Evolutionary conservation across 1,140 invertebrate species (phyloP).

Genomic region (Mesaphorura yosii): DNA sequence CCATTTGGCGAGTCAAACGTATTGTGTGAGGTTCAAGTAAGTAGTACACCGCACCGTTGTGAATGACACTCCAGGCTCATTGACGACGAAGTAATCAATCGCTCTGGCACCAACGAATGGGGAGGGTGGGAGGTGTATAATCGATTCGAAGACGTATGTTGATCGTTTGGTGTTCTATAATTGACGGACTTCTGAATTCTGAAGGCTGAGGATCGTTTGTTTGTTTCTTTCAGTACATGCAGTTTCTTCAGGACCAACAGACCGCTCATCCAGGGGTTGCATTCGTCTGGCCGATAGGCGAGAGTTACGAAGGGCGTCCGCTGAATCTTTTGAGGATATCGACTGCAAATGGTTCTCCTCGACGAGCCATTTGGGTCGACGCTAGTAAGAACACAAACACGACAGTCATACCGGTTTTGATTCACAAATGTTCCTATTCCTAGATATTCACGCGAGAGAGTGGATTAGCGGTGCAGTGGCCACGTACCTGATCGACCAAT

Average conservation of each 20-base stretch:
- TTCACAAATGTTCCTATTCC: slow-evolving; percentile 34
- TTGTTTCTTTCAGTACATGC: no score
- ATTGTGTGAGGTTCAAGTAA: no score
- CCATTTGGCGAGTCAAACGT: no score
- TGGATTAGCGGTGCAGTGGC: slow-evolving; percentile 50
- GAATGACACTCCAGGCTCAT: slow-evolving; percentile 13
- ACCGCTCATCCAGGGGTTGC: slow-evolving; percentile 1
- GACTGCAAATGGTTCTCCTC: slow-evolving; percentile 34
- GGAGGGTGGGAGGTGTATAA: no score
- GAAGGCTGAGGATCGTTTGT: no score
- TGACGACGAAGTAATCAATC: slow-evolving; percentile 15
- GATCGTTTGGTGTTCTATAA: no score
- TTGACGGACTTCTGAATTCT: no score
- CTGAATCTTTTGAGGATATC: slow-evolving; percentile 54
- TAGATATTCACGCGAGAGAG: slow-evolving; percentile 62
- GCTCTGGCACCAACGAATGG: no score
- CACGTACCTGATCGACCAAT: slow-evolving; percentile 42
- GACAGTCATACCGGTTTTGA: no score
- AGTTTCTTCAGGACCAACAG: no score
- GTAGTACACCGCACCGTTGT: background rate
- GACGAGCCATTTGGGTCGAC: slow-evolving; percentile 49
- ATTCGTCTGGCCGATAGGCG: slow-evolving; percentile 54
- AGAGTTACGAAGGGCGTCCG: slow-evolving; percentile 57
- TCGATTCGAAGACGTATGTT: no score
- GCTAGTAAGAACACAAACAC: no score